Base-by-base conservation (phyloP, 2,113 vertebrate genomes). In the Halcyon malimbica region DNA sequence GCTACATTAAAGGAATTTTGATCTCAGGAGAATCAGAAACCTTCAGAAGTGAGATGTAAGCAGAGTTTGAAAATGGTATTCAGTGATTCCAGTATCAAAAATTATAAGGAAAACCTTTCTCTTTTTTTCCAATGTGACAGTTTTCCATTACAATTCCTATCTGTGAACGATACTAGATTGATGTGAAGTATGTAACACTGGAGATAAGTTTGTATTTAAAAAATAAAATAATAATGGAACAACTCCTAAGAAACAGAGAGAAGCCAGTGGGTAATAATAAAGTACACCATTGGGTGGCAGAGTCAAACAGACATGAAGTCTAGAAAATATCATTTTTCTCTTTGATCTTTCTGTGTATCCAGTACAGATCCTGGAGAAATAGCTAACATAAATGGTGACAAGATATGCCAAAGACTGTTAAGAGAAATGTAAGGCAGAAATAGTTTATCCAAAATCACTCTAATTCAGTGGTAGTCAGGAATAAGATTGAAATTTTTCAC, bases 101-200 rank as follows among this genome's bases (percentile, higher is more conserved):
- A 79, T 68, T 37, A 69, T n/a, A 48, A 3, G 33, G 23, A 33
- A 78, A 5, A 0, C 0, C 0, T 35, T 24, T 10, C 9, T 7
- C 56, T 57, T 50, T 44, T 42, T 42, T 42, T 16, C 42, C 26
- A 15, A 56, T 23, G 17, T 77, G 41, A 82, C 33, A 29, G 35
- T 35, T 86, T 83, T 44, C 71, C 31, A 39, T 59, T 54, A 50
- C n/a, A 44, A 1, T 42, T 87, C n/a, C 44, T 60, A n/a, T n/a
- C 44, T 24, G 24, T 78, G 29, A 24, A 39, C 24, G 54, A 31
- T 25, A n/a, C 18, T 39, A 23, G n/a, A 60, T 5, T 39, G 28
- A 50, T 65, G 46, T 44, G 51, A 90, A 75, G 65, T 60, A 60
- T 65, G 14, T 56, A 56, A 20, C 50, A 16, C 14, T 31, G 68